Evolutionary conservation across 2,113 vertebrate species (phyloP).

Genomic region (Gavia stellata): DNA sequence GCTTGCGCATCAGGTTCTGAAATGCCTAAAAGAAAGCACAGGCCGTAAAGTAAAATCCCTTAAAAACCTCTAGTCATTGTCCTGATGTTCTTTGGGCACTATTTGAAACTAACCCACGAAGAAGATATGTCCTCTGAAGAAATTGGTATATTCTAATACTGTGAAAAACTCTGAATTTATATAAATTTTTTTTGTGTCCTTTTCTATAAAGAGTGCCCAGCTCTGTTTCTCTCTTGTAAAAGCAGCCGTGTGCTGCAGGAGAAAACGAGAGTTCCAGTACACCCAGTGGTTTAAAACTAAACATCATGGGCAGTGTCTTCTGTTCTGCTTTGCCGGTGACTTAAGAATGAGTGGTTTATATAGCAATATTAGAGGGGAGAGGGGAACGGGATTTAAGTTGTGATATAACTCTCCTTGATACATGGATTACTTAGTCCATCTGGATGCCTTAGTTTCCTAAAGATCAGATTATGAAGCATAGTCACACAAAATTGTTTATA

Average conservation of each 20-base stretch:
- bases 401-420: neutral
- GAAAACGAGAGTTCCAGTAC: neutral
- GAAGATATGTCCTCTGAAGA: neutral
- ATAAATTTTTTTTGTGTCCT: neutral
- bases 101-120: neutral
- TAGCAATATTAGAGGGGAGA: neutral
- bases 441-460: conserved; percentile 30
- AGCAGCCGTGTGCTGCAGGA: neutral
- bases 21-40: neutral
- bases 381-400: neutral
- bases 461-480: conserved; percentile 32
- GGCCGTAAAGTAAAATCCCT: neutral
- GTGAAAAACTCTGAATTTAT: neutral
- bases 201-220: neutral
- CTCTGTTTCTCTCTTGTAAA: neutral
- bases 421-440: conserved; percentile 2
- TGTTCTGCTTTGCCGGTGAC: neutral
- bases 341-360: neutral
- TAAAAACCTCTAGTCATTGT: neutral
- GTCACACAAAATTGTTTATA: conserved; percentile 54
- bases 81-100: neutral
- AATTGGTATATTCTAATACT: neutral
- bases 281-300: neutral
- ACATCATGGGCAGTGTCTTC: neutral
- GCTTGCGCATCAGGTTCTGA: neutral